Percentiles rank a stretch among this genome's conserved stretches.
Evolutionary conservation across 1,140 invertebrate species (phyloP).

Genomic region (Halesus radiatus): DNA sequence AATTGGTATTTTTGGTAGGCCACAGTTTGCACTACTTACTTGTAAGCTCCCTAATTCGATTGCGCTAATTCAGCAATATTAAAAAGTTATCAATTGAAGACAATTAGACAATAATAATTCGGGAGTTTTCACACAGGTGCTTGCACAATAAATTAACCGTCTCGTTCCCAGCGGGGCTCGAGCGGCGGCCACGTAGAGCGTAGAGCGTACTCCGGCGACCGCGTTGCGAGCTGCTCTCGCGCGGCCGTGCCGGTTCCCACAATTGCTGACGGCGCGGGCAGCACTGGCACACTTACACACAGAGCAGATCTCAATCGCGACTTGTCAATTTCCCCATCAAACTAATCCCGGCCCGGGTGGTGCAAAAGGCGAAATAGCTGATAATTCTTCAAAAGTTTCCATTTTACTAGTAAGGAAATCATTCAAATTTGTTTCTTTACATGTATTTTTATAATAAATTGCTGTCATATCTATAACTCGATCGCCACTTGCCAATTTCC

Average conservation of each 20-base stretch:
- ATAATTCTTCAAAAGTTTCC: background rate
- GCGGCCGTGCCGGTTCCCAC: constrained; percentile 22
- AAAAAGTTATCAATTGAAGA: too few relatives aligned
- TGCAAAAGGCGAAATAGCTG: background rate
- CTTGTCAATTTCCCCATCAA: constrained; percentile 28
- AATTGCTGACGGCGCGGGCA: background rate
- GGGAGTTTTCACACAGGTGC: constrained; percentile 21
- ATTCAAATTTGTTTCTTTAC: too few relatives aligned
- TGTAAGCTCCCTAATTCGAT: too few relatives aligned
- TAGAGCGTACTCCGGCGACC: background rate
- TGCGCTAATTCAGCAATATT: too few relatives aligned
- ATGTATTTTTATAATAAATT: too few relatives aligned
- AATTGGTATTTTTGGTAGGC: too few relatives aligned
- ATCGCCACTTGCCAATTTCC: too few relatives aligned
- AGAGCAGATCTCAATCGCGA: constrained; percentile 4
- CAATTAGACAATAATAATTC: constrained; percentile 1
- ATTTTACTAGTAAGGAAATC: too few relatives aligned
- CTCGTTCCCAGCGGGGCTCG: constrained; percentile 10
- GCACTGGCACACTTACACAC: constrained; percentile 16
- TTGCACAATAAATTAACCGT: constrained; percentile 1
- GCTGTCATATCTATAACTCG: too few relatives aligned
- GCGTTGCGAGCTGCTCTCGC: constrained; percentile 4
- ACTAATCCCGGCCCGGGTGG: background rate
- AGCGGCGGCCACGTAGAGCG: background rate
- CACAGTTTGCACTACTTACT: too few relatives aligned